These are phyloP conservation scores for Caenorhabditis sulstoni DNA, from an alignment of 2,888 invertebrate genomes.

Conservation along the genomic window DNA sequence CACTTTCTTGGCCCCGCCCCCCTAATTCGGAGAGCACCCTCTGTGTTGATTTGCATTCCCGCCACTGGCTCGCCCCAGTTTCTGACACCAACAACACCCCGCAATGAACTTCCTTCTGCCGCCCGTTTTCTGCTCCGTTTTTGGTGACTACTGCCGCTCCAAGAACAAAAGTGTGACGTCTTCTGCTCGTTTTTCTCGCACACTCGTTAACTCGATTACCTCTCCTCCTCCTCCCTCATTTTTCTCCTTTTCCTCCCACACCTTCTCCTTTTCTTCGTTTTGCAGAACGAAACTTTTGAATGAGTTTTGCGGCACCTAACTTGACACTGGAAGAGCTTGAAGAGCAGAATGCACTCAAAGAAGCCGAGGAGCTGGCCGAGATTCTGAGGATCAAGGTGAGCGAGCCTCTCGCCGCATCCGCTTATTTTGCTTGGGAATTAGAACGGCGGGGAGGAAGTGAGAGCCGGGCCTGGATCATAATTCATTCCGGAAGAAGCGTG, in stretches of 20 bases:
- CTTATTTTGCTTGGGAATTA: too few species aligned
- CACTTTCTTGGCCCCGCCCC: constrained; percentile 15
- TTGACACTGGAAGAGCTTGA: constrained; percentile 29
- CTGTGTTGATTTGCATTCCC: constrained; percentile 19
- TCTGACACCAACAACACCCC: constrained; percentile 14
- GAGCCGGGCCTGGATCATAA: too few species aligned
- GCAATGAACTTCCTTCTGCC: neutral
- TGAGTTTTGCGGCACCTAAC: constrained; percentile 23
- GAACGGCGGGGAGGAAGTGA: too few species aligned
- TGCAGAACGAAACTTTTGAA: constrained; percentile 30
- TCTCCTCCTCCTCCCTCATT: neutral
- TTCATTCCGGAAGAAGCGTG: too few species aligned
- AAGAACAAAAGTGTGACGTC: constrained; percentile 8
- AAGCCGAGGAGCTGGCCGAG: constrained; percentile 39
- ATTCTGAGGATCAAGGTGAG: constrained; percentile 53
- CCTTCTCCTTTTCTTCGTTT: constrained; percentile 2
- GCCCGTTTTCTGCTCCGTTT: neutral
- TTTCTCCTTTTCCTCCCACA: neutral
- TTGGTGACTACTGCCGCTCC: too few species aligned
- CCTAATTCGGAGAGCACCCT: neutral
- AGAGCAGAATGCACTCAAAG: constrained; percentile 39
- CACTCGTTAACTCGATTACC: constrained; percentile 46
- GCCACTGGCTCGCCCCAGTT: neutral
- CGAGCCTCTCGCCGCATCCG: too few species aligned
- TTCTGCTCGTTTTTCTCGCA: constrained; percentile 25